Percentiles rank a stretch among this genome's conserved stretches.
Conservation (phyloP, 2,113 vertebrate genomes). For the Hemibagrus wyckioides region DNA sequence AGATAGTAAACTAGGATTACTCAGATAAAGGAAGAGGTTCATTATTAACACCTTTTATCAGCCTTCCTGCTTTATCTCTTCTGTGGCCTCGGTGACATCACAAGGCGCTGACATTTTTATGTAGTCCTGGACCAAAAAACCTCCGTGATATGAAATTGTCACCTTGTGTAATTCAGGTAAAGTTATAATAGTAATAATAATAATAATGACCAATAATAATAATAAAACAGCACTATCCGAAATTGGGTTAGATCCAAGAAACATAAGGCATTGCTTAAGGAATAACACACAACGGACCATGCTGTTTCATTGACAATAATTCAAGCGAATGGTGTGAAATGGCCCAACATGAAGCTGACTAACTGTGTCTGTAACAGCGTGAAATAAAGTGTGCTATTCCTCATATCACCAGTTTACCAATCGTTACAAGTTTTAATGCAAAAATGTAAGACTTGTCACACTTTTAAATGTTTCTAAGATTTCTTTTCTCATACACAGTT, state of each 20-base stretch:
- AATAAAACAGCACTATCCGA: not conserved
- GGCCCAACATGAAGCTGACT: not conserved
- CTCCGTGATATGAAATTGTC: not conserved
- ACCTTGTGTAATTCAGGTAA: not conserved
- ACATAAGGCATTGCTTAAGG: not conserved
- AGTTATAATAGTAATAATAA: not conserved
- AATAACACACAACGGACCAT: not conserved
- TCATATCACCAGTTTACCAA: not conserved
- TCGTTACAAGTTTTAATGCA: not conserved
- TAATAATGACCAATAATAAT: not conserved
- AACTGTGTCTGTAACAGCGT: not conserved
- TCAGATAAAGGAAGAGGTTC: not conserved
- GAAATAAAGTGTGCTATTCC: not conserved
- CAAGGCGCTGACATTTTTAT: not conserved
- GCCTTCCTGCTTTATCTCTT: not conserved
- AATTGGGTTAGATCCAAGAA: not conserved
- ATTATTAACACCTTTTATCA: slow-evolving; percentile 20
- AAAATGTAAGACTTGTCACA: not conserved
- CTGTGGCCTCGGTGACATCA: not conserved
- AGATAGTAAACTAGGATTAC: not conserved
- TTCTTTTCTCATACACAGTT: no score
- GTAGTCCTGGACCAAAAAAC: not conserved
- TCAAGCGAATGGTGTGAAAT: not conserved
- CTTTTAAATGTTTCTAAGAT: not conserved
- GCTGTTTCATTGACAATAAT: not conserved